Evolutionary conservation across 2,888 invertebrate species (phyloP).

Genomic region (Leucophenga montana): DNA sequence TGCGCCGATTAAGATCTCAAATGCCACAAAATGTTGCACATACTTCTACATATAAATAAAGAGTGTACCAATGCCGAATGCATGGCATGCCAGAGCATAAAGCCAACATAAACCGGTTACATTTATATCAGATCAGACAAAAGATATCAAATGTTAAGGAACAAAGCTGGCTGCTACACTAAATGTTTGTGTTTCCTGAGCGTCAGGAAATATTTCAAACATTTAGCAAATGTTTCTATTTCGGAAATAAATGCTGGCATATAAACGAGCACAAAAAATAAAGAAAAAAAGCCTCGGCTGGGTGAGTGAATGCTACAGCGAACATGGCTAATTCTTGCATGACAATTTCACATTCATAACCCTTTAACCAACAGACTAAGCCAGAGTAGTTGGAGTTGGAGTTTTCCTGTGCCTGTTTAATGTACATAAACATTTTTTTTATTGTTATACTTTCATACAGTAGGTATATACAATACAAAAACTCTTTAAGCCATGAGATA

Average conservation of each 20-base stretch:
- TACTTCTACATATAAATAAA: not conserved
- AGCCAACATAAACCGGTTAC: not conserved
- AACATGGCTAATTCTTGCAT: constrained; percentile 71
- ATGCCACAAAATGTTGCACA: constrained; percentile 7
- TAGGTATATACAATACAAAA: not conserved
- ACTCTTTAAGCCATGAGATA: not conserved
- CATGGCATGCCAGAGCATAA: not conserved
- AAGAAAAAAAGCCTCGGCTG: not conserved
- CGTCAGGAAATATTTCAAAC: constrained; percentile 57
- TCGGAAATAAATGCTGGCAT: constrained; percentile 58
- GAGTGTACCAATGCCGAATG: not conserved
- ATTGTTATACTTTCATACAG: constrained; percentile 27
- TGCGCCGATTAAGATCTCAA: constrained; percentile 24
- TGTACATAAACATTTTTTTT: constrained; percentile 53
- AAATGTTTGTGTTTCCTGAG: constrained; percentile 66
- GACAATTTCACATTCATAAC: constrained; percentile 72
- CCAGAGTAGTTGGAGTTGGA: constrained; percentile 33
- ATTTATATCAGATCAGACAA: too few species aligned
- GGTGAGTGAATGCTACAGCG: constrained; percentile 42
- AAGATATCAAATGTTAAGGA: not conserved
- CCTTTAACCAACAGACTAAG: constrained; percentile 49
- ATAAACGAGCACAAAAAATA: constrained; percentile 48
- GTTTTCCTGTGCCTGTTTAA: constrained; percentile 44
- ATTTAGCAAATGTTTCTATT: constrained; percentile 56
- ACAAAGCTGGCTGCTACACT: constrained; percentile 47